These are phyloP conservation scores for Pollenia amentaria DNA, from an alignment of 2,888 invertebrate species.

Conservation along the genomic window DNA sequence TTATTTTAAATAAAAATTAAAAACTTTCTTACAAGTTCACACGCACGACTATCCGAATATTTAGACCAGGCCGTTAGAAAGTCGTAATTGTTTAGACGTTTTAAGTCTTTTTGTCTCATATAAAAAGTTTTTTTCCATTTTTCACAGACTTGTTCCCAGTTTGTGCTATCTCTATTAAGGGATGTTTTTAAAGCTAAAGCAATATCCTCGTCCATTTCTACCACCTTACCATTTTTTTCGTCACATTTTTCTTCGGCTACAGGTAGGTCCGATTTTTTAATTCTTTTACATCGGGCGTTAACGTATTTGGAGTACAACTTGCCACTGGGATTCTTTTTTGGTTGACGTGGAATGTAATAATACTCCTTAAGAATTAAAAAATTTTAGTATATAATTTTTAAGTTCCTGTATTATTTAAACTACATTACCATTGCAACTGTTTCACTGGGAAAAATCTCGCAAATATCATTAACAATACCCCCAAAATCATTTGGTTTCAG, in stretches of 20 bases:
- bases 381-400: neutral
- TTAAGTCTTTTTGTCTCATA: conserved; percentile 41
- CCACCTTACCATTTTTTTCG: neutral
- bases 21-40: conserved; percentile 31
- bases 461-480: conserved; percentile 22
- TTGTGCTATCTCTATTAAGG: conserved; percentile 26
- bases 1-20: conserved; percentile 1
- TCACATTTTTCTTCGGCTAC: neutral
- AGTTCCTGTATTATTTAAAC: neutral
- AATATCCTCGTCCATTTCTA: conserved; percentile 41
- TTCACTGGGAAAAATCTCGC: conserved; percentile 24
- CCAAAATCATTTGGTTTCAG: conserved; percentile 18
- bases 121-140: conserved; percentile 56
- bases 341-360: conserved; percentile 44
- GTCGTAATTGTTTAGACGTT: conserved; percentile 24
- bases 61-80: conserved; percentile 43
- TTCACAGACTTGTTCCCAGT: conserved; percentile 48
- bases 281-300: conserved; percentile 46
- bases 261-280: conserved; percentile 5
- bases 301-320: conserved; percentile 49
- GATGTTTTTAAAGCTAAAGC: conserved; percentile 52
- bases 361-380: conserved; percentile 17
- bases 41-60: conserved; percentile 50
- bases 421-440: conserved; percentile 15
- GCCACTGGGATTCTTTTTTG: conserved; percentile 47